These are phyloP conservation scores for Acholoe squamosa DNA, from an alignment of 2,888 invertebrate genomes.

Conservation along the genomic window DNA sequence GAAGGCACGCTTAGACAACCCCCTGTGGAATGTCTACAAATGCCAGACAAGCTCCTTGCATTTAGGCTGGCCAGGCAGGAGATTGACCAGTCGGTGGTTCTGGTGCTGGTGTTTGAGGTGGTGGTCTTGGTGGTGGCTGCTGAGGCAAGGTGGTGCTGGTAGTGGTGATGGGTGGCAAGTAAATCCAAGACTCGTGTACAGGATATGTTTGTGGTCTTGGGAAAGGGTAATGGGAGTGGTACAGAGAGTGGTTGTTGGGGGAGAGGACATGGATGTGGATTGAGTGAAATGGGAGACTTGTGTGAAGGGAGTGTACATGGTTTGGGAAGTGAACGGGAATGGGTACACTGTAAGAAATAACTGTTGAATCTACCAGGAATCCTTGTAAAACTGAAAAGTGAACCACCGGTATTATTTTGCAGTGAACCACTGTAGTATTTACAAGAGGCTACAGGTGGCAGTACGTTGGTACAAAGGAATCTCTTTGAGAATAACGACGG, in stretches of 20 bases:
- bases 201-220: not conserved
- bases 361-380: no score
- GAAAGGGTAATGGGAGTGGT: not conserved
- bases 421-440: no score
- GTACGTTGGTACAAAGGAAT: no score
- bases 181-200: no score
- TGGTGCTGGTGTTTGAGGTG: not conserved
- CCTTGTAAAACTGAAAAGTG: no score
- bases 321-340: not conserved
- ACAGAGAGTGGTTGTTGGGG: not conserved
- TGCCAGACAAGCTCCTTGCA: slow-evolving; percentile 33
- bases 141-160: not conserved
- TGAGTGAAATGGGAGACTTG: no score
- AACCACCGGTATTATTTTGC: no score
- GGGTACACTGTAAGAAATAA: no score
- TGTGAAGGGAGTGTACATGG: not conserved
- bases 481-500: no score
- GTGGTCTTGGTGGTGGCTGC: not conserved
- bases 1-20: not conserved
- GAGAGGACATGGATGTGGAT: not conserved
- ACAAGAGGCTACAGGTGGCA: no score
- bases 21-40: slow-evolving; percentile 25
- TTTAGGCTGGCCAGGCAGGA: not conserved
- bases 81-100: slow-evolving; percentile 6
- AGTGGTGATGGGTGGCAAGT: not conserved